phyloP scores from a whole-genome alignment of 1,140 invertebrate genomes.

The Atta cephalotes region DNA sequence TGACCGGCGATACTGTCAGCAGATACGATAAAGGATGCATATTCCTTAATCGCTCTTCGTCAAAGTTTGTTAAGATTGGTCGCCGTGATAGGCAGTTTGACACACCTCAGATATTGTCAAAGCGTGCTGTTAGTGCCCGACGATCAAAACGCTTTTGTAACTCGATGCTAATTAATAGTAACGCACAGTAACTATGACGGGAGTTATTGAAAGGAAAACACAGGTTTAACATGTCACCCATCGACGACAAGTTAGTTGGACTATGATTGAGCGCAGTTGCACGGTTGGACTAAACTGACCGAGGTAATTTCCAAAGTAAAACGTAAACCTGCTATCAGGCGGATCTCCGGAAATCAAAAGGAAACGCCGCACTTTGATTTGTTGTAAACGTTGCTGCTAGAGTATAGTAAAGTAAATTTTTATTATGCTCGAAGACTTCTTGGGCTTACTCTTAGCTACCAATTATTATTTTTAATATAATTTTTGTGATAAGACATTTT shows the following conservation, averaged over 20 bases:
- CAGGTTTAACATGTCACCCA: conserved; percentile 46
- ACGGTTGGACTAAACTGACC: background rate
- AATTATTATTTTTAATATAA: background rate
- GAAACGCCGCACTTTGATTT: background rate
- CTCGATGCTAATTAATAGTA: conserved; percentile 47
- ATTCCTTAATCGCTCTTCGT: conserved; percentile 57
- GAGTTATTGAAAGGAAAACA: conserved; percentile 35
- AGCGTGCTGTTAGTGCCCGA: background rate
- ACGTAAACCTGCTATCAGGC: background rate
- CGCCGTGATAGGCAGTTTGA: conserved; percentile 52
- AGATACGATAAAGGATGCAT: conserved; percentile 50
- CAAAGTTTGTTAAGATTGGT: conserved; percentile 44
- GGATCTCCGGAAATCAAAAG: background rate
- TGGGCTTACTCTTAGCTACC: no score
- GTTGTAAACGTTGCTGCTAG: background rate
- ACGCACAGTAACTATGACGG: conserved; percentile 16
- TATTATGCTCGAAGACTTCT: background rate
- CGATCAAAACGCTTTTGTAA: conserved; percentile 31
- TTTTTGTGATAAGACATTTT: background rate
- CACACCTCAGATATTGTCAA: conserved; percentile 26
- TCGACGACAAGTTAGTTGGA: conserved; percentile 11
- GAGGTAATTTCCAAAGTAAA: conserved; percentile 21
- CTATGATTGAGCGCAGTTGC: conserved; percentile 3
- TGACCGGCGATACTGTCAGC: conserved; percentile 15
- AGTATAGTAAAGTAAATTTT: background rate